These are phyloP conservation scores for Scortum barcoo DNA, from an alignment of 2,113 vertebrate species.

Conservation along the genomic window DNA sequence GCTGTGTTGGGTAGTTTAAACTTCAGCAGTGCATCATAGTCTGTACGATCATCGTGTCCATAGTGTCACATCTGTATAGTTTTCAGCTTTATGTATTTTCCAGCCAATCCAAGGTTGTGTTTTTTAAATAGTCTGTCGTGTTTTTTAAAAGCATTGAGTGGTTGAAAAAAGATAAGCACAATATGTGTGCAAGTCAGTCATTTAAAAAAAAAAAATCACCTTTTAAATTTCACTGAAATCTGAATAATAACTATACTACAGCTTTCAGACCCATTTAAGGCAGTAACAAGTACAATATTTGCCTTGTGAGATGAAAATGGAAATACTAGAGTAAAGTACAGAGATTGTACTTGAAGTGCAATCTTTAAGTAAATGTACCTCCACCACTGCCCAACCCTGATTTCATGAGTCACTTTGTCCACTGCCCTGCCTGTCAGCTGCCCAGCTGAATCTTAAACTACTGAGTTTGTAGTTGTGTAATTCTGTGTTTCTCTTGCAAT, in stretches of 20 bases:
- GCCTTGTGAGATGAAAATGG: too few relatives aligned
- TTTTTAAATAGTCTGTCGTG: too few relatives aligned
- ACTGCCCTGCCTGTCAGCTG: neutral
- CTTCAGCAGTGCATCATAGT: neutral
- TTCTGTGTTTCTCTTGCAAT: neutral
- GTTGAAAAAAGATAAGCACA: too few relatives aligned
- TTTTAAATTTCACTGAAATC: neutral
- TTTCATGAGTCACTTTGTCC: constrained; percentile 26
- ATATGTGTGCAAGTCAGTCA: too few relatives aligned
- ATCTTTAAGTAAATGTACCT: neutral
- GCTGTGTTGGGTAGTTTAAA: neutral
- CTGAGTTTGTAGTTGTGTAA: neutral
- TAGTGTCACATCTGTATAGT: neutral
- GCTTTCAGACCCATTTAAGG: neutral
- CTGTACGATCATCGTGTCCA: neutral
- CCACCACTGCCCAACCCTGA: neutral
- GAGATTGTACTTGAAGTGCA: neutral
- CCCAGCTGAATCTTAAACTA: neutral
- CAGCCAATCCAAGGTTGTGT: neutral
- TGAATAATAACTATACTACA: neutral
- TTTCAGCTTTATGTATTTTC: neutral
- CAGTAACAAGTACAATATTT: neutral
- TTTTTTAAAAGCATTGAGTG: too few relatives aligned
- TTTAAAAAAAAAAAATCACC: too few relatives aligned
- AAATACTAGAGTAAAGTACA: neutral